Conservation (phyloP, 2,113 vertebrate species). For the Polypterus senegalus region DNA sequence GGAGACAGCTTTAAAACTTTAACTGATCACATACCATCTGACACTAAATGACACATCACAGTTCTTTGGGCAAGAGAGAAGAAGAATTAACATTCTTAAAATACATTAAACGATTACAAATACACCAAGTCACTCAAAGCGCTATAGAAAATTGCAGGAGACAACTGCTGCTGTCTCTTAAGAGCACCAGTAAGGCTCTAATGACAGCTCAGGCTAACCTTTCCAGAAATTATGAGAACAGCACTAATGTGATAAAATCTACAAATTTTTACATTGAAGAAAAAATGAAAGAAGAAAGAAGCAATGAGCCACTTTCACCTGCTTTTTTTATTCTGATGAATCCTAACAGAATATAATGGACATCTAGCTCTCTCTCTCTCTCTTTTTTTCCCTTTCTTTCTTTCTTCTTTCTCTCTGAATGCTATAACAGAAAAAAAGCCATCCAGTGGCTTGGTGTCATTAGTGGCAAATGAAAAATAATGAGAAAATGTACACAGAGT, state of each 20-base stretch:
- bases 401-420: constrained; percentile 40
- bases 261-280: constrained; percentile 43
- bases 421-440: constrained; percentile 64
- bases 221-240: constrained; percentile 48
- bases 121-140: constrained; percentile 40
- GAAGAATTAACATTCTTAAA: constrained; percentile 27
- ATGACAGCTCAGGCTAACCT: constrained; percentile 45
- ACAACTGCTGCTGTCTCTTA: constrained; percentile 37
- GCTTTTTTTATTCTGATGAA: constrained; percentile 48
- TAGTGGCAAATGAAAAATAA: constrained; percentile 77
- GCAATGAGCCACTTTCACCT: constrained; percentile 46
- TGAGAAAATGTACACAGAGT: constrained; percentile 65
- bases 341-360: constrained; percentile 50
- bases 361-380: constrained; percentile 34
- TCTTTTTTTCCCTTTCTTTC: constrained; percentile 2
- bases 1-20: constrained; percentile 22
- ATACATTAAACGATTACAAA: constrained; percentile 34
- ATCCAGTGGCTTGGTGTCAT: constrained; percentile 64
- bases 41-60: constrained; percentile 32
- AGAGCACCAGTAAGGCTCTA: constrained; percentile 43
- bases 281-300: constrained; percentile 33
- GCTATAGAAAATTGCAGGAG: constrained; percentile 43
- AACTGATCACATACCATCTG: constrained; percentile 19
- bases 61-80: constrained; percentile 18
- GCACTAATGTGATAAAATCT: constrained; percentile 66